These are phyloP conservation scores for Gymnodraco acuticeps DNA, from an alignment of 2,797 vertebrate genomes.

Conservation along the genomic window DNA sequence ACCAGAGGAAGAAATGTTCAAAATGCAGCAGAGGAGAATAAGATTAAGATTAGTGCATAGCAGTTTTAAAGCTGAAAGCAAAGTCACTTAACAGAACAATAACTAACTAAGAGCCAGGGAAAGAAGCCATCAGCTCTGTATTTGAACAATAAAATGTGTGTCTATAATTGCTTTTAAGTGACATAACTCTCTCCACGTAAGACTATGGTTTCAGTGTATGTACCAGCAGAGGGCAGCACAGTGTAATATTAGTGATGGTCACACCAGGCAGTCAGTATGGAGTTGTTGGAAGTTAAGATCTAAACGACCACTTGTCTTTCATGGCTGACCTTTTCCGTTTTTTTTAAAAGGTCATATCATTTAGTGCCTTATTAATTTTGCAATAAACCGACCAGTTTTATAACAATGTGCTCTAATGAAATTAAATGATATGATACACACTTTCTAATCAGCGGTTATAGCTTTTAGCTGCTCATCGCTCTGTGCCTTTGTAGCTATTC, in stretches of 20 bases:
- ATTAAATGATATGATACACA: slow-evolving; percentile 27
- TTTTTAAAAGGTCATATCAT: slow-evolving; percentile 45
- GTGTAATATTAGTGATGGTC: slow-evolving; percentile 34
- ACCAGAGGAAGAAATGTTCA: slow-evolving; percentile 21
- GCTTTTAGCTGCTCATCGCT: slow-evolving; percentile 1
- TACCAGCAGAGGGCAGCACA: slow-evolving; percentile 74
- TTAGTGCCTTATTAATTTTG: slow-evolving; percentile 25
- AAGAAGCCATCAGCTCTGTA: neutral
- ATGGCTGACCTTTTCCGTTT: slow-evolving; percentile 29
- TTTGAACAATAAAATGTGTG: slow-evolving; percentile 6
- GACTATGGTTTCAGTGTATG: neutral
- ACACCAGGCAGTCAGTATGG: neutral
- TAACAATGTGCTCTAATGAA: slow-evolving; percentile 25
- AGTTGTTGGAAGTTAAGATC: slow-evolving; percentile 6
- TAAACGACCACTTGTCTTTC: slow-evolving; percentile 16
- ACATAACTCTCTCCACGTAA: neutral
- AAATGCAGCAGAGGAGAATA: slow-evolving; percentile 16
- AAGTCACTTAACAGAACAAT: slow-evolving; percentile 16
- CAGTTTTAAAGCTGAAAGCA: slow-evolving; percentile 40
- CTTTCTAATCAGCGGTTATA: slow-evolving; percentile 29
- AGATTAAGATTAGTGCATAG: neutral
- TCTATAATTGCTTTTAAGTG: slow-evolving; percentile 1
- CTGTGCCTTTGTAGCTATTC: neutral
- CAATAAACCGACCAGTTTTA: slow-evolving; percentile 13
- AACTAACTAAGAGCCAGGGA: neutral